Base-by-base conservation (phyloP, 2,797 vertebrate genomes). In the Rousettus madagascariensis region DNA sequence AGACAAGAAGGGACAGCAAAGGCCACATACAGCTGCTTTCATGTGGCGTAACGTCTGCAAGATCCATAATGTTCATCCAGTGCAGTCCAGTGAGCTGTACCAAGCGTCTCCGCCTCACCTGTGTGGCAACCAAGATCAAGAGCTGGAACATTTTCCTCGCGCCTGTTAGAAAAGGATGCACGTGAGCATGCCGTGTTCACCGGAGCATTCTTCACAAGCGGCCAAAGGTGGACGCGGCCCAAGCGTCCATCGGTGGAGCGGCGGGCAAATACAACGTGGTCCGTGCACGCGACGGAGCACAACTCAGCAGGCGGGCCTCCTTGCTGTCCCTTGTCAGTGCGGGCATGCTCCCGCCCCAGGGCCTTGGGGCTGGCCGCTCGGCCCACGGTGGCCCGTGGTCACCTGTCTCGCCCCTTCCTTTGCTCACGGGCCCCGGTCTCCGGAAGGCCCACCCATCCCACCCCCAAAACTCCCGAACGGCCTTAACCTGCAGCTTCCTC, bases 241-340 rank as follows among this genome's bases (percentile, higher is more conserved):
- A 3, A 8, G 26, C 24, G 49, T 41, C 33, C 46, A 4, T 4
- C 5, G 8, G 26, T 1, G 38, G 51, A n/a, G 41, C 51, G 24
- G 22, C 8, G 43, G 61, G 28, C 10, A 17, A 12, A 19, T 8
- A 20, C 28, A 3, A 5, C 8, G 36, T 49, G 33, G 33, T 15
- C 3, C 4, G 6, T 0, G 3, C 33, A 17, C 1, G 1, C 36
- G 3, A 4, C 2, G 53, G 33, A 33, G 33, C 33, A 33, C 33
- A 2, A 33, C 33, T 33, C 33, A 33, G 33, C 78, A 5, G 0
- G n/a, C 41, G 1, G 16, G 33, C 57, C 33, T 13, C 49, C 46
- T 51, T 65, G 84, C n/a, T 30, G 20, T 22, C 72, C n/a, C 22
- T 28, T 38, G 20, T 15, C 20, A 17, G 4, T 8, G 15, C 0